Conservation (phyloP, 2,113 vertebrate species). For the Nanorana parkeri region DNA sequence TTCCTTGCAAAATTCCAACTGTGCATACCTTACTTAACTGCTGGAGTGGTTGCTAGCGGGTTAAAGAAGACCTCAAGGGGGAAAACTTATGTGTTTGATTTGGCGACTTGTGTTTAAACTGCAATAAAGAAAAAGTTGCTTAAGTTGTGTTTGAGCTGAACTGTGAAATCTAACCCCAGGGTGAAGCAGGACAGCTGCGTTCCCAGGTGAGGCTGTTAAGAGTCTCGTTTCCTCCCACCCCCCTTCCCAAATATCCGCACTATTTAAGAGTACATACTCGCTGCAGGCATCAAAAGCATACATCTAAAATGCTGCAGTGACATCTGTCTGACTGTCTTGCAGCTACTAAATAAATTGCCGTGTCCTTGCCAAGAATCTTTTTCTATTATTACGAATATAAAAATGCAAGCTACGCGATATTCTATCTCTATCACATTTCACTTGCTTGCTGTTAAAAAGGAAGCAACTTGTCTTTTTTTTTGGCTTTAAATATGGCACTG, state of each 20-base stretch:
- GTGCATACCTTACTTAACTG: no score
- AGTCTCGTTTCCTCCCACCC: constrained; percentile 51
- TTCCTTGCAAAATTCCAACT: no score
- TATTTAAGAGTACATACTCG: constrained; percentile 46
- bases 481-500: no score
- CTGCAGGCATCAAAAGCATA: constrained; percentile 51
- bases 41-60: no score
- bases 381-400: background rate
- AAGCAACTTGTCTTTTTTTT: no score
- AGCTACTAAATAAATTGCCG: constrained; percentile 24
- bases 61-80: no score
- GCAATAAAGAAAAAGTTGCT: background rate
- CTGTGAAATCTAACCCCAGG: constrained; percentile 45
- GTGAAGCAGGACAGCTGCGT: constrained; percentile 49
- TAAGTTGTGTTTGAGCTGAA: constrained; percentile 22
- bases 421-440: no score
- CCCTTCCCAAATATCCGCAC: constrained; percentile 47
- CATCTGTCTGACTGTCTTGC: constrained; percentile 28
- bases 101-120: background rate
- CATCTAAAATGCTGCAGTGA: constrained; percentile 27
- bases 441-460: no score
- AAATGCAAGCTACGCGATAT: no score
- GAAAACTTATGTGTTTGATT: background rate
- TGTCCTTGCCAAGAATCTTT: constrained; percentile 7
- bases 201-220: constrained; percentile 50